Evolutionary conservation across 2,797 vertebrate species (phyloP).

Genomic region (Spatula clypeata): DNA sequence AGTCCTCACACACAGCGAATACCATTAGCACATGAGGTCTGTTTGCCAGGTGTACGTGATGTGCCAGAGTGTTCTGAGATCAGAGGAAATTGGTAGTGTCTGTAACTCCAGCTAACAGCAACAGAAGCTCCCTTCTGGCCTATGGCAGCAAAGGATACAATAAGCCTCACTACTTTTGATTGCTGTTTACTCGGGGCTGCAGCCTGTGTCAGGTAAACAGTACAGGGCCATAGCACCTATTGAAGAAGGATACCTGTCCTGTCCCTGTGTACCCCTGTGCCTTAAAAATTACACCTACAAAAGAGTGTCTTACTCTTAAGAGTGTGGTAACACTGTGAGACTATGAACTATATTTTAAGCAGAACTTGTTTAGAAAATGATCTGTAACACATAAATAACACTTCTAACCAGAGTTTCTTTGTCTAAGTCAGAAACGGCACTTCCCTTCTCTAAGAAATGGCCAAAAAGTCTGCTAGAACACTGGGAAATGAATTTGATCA

Average conservation of each 20-base stretch:
- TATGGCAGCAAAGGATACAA: accelerated
- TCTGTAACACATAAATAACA: neutral
- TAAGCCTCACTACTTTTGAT: neutral
- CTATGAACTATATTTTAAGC: neutral
- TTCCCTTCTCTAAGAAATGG: neutral
- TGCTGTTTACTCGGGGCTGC: neutral
- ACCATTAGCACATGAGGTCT: neutral
- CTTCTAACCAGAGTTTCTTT: neutral
- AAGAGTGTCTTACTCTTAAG: neutral
- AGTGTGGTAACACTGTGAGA: neutral
- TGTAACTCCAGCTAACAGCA: neutral
- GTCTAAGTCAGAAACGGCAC: neutral
- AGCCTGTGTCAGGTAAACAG: neutral
- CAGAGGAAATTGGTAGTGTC: neutral
- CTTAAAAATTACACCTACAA: neutral
- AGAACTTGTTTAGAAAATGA: neutral
- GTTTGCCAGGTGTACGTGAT: neutral
- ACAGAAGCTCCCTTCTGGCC: neutral
- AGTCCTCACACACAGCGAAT: neutral
- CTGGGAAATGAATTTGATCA: neutral
- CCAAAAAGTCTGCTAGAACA: neutral
- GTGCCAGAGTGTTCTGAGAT: neutral
- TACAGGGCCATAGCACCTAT: neutral
- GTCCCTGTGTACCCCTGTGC: accelerated
- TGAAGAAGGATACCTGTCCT: neutral